phyloP scores from a whole-genome alignment of 2,113 vertebrate genomes.

The Coptodon bakossiorum region DNA sequence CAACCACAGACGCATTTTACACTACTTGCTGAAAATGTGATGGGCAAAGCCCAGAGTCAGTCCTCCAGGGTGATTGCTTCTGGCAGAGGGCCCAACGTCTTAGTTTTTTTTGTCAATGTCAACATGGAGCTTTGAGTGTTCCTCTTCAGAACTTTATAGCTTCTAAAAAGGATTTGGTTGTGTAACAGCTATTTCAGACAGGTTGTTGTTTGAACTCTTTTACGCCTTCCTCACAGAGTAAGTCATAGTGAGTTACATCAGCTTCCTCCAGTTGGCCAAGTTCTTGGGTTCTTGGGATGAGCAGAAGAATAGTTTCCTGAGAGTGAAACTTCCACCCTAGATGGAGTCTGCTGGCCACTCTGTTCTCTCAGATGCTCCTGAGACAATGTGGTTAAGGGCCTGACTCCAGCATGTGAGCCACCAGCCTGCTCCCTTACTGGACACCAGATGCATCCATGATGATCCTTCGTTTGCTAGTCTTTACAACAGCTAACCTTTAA shows the following conservation, averaged over 20 bases:
- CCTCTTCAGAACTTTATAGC: neutral
- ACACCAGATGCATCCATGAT: neutral
- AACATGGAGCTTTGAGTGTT: neutral
- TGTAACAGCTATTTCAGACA: neutral
- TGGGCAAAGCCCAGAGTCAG: neutral
- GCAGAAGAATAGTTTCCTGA: neutral
- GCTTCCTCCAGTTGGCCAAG: neutral
- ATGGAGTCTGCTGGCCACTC: neutral
- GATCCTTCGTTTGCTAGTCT: neutral
- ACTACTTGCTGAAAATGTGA: neutral
- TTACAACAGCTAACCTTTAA: neutral
- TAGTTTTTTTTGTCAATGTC: neutral
- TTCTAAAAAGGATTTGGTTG: neutral
- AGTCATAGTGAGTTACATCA: neutral
- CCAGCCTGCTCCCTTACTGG: neutral
- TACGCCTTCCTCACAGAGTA: neutral
- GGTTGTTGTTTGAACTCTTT: neutral
- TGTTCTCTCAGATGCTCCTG: neutral
- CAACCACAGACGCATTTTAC: neutral
- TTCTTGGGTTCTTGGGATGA: neutral
- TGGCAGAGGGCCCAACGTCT: neutral
- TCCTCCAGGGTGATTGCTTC: neutral
- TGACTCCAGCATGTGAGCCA: neutral
- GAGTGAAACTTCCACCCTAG: neutral
- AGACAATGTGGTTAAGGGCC: neutral